Evolutionary conservation across 2,888 invertebrate genomes (phyloP).

Genomic region (Kuschelorhynchus macadamiae): DNA sequence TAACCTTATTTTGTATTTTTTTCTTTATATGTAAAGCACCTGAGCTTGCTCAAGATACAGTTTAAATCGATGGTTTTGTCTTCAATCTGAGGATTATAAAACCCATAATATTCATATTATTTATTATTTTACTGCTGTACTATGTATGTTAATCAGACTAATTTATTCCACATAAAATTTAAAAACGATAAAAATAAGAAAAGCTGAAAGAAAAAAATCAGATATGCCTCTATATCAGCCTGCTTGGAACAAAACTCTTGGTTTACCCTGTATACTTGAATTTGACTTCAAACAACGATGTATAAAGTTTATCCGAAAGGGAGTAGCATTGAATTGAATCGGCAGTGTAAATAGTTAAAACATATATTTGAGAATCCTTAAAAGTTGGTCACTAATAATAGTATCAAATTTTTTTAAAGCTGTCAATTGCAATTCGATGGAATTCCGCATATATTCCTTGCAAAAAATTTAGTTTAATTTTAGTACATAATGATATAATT

Average conservation of each 20-base stretch:
- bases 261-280: background rate
- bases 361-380: no score
- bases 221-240: no score
- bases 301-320: conserved; percentile 19
- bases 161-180: no score
- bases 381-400: no score
- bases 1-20: background rate
- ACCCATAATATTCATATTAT: no score
- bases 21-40: conserved; percentile 10
- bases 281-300: conserved; percentile 10
- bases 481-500: conserved; percentile 13
- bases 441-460: conserved; percentile 5
- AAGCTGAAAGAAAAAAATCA: no score
- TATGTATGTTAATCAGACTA: no score
- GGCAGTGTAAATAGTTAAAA: no score
- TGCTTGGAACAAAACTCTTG: conserved; percentile 10
- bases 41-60: background rate
- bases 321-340: background rate
- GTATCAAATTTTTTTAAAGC: no score
- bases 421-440: no score
- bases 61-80: conserved; percentile 1
- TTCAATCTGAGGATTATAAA: background rate
- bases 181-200: no score
- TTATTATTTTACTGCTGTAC: no score
- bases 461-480: conserved; percentile 20